Evolutionary conservation across 2,113 vertebrate genomes (phyloP).

Genomic region (Progne subis): DNA sequence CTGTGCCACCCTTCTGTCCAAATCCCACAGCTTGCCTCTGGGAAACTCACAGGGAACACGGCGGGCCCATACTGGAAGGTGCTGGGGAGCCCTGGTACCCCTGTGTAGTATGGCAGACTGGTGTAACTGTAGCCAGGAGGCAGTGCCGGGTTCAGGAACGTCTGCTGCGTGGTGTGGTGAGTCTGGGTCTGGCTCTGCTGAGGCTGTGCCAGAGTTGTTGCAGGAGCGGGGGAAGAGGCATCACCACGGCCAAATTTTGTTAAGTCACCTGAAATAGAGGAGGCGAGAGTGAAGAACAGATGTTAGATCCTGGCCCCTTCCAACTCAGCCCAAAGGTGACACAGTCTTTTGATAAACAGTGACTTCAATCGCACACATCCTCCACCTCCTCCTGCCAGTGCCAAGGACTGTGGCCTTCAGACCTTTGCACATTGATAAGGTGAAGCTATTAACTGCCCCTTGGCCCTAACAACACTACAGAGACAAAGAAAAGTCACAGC

Average conservation of each 20-base stretch:
- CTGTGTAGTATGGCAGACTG: slow-evolving; percentile 97
- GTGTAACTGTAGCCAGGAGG: slow-evolving; percentile 99
- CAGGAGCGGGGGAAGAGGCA: slow-evolving; percentile 91
- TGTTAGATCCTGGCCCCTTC: fast-evolving
- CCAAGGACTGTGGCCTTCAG: background rate
- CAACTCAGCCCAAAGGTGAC: background rate
- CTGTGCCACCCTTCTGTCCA: background rate
- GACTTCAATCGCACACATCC: background rate
- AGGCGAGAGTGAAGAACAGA: background rate
- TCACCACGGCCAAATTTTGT: slow-evolving; percentile 95
- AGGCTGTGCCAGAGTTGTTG: slow-evolving; percentile 92
- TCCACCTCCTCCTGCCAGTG: background rate
- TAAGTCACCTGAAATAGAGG: slow-evolving; percentile 81
- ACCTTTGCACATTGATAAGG: background rate
- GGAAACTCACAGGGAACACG: slow-evolving; percentile 93
- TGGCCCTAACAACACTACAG: background rate
- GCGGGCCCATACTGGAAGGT: slow-evolving; percentile 98
- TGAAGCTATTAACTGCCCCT: background rate
- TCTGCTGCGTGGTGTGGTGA: slow-evolving; percentile 95
- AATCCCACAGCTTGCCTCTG: background rate
- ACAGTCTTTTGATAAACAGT: background rate
- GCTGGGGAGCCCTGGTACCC: slow-evolving; percentile 94
- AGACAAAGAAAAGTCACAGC: background rate
- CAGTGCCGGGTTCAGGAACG: slow-evolving; percentile 94
- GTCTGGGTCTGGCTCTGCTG: slow-evolving; percentile 96